Conservation (phyloP, 2,113 vertebrate genomes). For the Steatornis caripensis region DNA sequence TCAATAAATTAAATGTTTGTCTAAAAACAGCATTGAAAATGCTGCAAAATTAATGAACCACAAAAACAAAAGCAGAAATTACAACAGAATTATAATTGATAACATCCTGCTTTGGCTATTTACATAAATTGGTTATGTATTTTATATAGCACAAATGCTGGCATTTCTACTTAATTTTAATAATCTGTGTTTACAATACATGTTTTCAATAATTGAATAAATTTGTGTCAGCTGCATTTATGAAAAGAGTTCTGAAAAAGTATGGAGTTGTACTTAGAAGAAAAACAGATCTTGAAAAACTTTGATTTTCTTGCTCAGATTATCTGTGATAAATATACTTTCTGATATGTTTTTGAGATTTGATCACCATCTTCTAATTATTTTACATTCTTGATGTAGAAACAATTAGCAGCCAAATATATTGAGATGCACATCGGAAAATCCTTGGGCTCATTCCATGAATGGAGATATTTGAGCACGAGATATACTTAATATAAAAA, state of each 20-base stretch:
- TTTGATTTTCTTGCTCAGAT: not conserved
- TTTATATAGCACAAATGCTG: not conserved
- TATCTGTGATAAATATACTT: not conserved
- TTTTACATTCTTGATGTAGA: not conserved
- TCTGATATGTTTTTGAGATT: not conserved
- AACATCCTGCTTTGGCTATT: not conserved
- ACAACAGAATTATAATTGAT: not conserved
- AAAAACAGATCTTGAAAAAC: not conserved
- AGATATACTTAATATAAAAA: not conserved
- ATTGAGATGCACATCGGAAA: not conserved
- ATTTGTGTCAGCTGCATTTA: not conserved
- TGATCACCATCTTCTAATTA: not conserved
- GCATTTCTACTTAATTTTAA: not conserved
- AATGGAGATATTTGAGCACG: not conserved
- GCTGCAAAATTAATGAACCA: not conserved
- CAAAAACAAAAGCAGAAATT: not conserved
- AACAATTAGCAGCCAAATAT: not conserved
- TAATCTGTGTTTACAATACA: fast-evolving
- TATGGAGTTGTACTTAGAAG: not conserved
- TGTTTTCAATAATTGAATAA: not conserved
- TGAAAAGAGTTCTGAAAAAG: not conserved
- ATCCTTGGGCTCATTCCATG: not conserved
- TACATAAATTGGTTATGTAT: not conserved
- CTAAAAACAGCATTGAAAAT: not conserved
- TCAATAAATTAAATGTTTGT: not conserved